Evolutionary conservation across 2,797 vertebrate genomes (phyloP).

Genomic region (Mormyrops attenuatus): DNA sequence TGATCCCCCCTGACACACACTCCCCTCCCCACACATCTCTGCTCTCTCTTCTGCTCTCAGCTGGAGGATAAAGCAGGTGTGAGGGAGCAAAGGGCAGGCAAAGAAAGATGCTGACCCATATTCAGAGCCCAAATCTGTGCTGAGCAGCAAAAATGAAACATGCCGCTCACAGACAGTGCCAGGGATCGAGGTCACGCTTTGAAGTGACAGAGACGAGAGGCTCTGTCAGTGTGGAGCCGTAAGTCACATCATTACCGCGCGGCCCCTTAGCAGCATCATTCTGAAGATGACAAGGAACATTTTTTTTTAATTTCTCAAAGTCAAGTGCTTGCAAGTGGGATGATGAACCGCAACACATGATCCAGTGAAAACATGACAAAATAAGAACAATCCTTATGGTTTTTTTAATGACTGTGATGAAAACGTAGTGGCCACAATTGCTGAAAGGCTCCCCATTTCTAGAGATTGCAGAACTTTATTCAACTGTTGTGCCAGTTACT

Average conservation of each 20-base stretch:
- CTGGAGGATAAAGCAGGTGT: not conserved
- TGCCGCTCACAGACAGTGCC: slow-evolving; percentile 30
- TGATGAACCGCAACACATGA: not conserved
- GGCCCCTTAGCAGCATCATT: not conserved
- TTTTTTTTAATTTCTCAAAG: not conserved
- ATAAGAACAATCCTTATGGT: not conserved
- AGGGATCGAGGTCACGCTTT: slow-evolving; percentile 20
- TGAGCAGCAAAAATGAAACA: slow-evolving; percentile 26
- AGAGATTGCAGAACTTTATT: not conserved
- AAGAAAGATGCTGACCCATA: slow-evolving; percentile 16
- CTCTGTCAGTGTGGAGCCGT: not conserved
- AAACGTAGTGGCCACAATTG: not conserved
- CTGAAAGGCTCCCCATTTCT: not conserved
- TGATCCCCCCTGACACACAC: not conserved
- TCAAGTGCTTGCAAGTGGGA: not conserved
- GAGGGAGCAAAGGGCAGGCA: not conserved
- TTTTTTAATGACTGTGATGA: not conserved
- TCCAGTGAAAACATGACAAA: not conserved
- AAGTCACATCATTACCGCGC: not conserved
- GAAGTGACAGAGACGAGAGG: not conserved
- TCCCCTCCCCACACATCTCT: not conserved
- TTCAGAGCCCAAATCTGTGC: slow-evolving; percentile 24
- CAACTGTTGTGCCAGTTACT: not conserved
- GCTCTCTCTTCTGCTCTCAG: not conserved
- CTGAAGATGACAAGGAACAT: not conserved